phyloP scores from a whole-genome alignment of 2,113 vertebrate species.

The Toxotes jaculatrix region DNA sequence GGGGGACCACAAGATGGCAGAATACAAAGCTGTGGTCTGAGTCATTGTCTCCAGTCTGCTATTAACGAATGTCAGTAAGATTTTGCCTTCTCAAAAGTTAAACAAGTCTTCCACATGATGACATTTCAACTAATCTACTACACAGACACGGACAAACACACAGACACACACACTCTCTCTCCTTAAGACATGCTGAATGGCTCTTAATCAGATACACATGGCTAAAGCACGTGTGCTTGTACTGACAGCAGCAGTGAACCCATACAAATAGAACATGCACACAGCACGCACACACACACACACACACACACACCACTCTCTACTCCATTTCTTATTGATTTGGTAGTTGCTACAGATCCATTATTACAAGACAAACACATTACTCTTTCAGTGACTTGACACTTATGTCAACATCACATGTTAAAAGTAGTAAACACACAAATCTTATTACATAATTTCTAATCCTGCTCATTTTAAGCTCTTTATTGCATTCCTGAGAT shows the following conservation, averaged over 20 bases:
- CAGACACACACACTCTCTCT: not conserved
- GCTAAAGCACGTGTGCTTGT: conserved; percentile 15
- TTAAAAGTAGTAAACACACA: conserved; percentile 34
- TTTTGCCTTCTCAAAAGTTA: conserved; percentile 1
- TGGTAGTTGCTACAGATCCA: conserved; percentile 1
- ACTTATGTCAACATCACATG: conserved; percentile 44
- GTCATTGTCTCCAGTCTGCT: not conserved
- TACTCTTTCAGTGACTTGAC: not conserved
- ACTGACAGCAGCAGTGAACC: conserved; percentile 26
- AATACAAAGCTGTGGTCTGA: conserved; percentile 4
- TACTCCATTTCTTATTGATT: not conserved
- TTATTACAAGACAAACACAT: conserved; percentile 12
- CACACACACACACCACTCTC: not conserved
- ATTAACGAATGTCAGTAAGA: not conserved
- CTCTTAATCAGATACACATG: conserved; percentile 56
- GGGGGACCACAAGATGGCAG: not conserved
- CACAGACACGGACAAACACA: not conserved
- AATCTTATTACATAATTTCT: conserved; percentile 64
- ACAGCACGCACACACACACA: not conserved
- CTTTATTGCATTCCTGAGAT: conserved; percentile 69
- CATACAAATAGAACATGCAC: not conserved
- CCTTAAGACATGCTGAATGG: conserved; percentile 42
- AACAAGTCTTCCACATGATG: conserved; percentile 23
- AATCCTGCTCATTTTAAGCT: conserved; percentile 73
- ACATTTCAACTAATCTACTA: conserved; percentile 18